Base-by-base conservation (phyloP, 2,888 invertebrate species). In the Cybosia mesomella region DNA sequence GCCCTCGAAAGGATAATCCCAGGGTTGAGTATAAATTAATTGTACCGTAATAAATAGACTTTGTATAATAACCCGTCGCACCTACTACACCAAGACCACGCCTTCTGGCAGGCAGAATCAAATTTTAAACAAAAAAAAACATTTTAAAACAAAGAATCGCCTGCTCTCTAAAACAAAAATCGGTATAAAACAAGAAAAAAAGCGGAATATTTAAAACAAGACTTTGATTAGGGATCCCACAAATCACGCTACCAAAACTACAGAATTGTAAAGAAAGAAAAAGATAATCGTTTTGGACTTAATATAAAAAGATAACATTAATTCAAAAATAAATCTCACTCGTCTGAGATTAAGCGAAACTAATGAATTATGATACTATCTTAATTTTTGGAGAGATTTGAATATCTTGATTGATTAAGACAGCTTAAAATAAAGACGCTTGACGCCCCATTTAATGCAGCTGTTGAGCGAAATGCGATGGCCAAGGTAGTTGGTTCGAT, bases 151-250 rank as follows among this genome's bases (percentile, higher is more conserved):
- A 49, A 49, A 53, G 13, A 62, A 49, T 53, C 32, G 13, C 9
- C 10, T 1, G 28, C 32, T 32, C n/a, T 49, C 28, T 7, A 32
- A 32, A 13, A 61, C 61, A n/a, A 10, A 49, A 61, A 7, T 11
- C n/a, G 1, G 28, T 21, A 32, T 21, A 32, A 53, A 32, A 60
- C 24, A 49, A 49, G 49, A 49, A 49, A 18, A 61, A 61, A 49
- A 61, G 28, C 18, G 7, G 28, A 53, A 53, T 2, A 43, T 43
- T 58, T 28, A 58, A 49, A 58, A 49, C 49, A 58, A 66, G 59
- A 59, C 54, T 53, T 59, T 66, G 59, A 66, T 66, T 66, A 59
- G 54, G 66, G 53, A 53, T n/a, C 59, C 34, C 66, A 66, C 66
- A 66, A 66, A 66, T 61, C 55, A 61, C 7, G 55, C 32, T 43